These are phyloP conservation scores for Papilio elwesi DNA, from an alignment of 2,888 invertebrate species.

Conservation along the genomic window DNA sequence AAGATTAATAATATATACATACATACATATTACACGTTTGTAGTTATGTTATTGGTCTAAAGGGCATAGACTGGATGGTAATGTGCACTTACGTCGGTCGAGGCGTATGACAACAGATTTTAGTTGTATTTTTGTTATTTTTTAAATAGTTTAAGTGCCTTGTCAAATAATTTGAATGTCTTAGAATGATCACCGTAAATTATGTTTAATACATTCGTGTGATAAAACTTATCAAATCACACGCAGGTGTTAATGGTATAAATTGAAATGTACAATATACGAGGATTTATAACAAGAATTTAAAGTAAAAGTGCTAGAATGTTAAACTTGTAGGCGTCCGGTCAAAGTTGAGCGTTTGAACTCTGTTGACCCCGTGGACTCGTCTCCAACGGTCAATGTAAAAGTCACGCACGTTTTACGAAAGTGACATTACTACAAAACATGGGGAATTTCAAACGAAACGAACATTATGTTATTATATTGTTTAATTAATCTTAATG, in stretches of 20 bases:
- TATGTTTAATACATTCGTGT: neutral
- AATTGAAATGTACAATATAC: constrained; percentile 5
- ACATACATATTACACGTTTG: too few relatives aligned
- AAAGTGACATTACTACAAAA: constrained; percentile 34
- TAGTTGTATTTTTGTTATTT: too few relatives aligned
- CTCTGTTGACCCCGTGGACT: constrained; percentile 71
- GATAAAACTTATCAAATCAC: neutral
- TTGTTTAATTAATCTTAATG: neutral
- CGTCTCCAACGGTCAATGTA: constrained; percentile 42
- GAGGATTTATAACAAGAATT: constrained; percentile 34
- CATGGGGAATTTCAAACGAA: constrained; percentile 13
- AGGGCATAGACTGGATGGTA: too few relatives aligned
- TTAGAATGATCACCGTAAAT: too few relatives aligned
- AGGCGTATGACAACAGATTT: too few relatives aligned
- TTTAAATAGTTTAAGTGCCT: too few relatives aligned
- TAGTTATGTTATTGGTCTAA: too few relatives aligned
- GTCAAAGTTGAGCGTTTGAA: constrained; percentile 77
- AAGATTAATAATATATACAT: too few relatives aligned
- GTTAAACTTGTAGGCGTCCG: constrained; percentile 53
- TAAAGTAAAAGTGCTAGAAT: constrained; percentile 50
- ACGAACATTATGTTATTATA: neutral
- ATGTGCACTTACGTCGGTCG: too few relatives aligned
- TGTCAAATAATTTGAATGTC: too few relatives aligned
- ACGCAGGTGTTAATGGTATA: constrained; percentile 14
- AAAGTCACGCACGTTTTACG: constrained; percentile 33